phyloP scores from a whole-genome alignment of 2,797 vertebrate genomes.

The Podarcis siculus region DNA sequence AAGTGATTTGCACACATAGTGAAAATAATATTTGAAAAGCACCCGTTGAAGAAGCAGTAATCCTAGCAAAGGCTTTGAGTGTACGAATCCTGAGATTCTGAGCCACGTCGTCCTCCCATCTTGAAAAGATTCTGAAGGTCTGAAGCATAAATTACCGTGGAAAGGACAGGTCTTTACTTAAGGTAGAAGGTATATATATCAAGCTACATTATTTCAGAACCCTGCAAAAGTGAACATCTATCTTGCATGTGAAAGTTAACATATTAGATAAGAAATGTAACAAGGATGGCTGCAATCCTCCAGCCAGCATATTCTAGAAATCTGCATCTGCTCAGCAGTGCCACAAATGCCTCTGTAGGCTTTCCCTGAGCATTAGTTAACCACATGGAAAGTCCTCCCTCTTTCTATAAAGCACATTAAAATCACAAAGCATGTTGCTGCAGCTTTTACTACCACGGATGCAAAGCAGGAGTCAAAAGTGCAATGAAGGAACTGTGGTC shows the following conservation, averaged over 20 bases:
- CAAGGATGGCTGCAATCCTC: rapidly evolving
- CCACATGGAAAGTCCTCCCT: neutral
- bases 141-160: neutral
- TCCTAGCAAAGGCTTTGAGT: neutral
- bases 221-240: neutral
- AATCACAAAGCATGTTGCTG: slow-evolving; percentile 15
- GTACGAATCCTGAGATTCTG: neutral
- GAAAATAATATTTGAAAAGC: neutral
- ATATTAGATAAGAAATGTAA: neutral
- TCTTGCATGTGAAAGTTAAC: neutral
- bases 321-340: neutral
- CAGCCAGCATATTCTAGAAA: neutral
- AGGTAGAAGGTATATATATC: neutral
- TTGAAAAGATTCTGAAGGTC: neutral
- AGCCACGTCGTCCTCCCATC: neutral
- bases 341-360: neutral
- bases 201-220: neutral
- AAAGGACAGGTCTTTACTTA: no score
- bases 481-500: slow-evolving; percentile 10
- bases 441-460: slow-evolving; percentile 32
- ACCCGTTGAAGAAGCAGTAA: neutral
- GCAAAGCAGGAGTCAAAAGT: neutral
- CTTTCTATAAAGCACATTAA: neutral
- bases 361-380: neutral
- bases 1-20: neutral